A percentile compares a stretch with the other conserved stretches of the same genome.
Conservation (phyloP, 2,888 invertebrate species). For the Lissocephala sabroskyi region DNA sequence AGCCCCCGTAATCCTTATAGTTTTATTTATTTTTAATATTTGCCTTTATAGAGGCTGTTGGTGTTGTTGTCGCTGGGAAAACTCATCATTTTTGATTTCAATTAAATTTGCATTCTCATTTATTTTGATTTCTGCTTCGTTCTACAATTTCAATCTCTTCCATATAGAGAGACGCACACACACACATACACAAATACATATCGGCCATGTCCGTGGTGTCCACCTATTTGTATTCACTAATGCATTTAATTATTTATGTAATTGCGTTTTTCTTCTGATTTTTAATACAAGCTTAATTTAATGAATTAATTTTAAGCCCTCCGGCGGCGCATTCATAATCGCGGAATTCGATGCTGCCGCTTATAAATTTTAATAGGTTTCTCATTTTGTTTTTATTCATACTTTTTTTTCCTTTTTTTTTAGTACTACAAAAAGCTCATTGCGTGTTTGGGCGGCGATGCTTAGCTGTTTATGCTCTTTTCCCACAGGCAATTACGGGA, state of each 20-base stretch:
- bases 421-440: constrained; percentile 48
- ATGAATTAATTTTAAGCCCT: constrained; percentile 33
- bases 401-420: constrained; percentile 6
- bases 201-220: too few relatives aligned
- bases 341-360: constrained; percentile 6
- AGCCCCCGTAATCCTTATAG: too few relatives aligned
- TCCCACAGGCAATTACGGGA: too few relatives aligned
- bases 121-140: constrained; percentile 8
- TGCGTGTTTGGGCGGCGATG: constrained; percentile 19
- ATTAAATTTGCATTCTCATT: constrained; percentile 21
- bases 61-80: too few relatives aligned
- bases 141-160: constrained; percentile 11
- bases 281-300: constrained; percentile 44
- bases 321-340: constrained; percentile 13
- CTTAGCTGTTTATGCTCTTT: neutral
- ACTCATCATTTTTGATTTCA: constrained; percentile 17
- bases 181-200: too few relatives aligned
- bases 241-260: neutral
- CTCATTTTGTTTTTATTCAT: neutral
- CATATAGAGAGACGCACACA: constrained; percentile 2
- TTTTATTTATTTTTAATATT: too few relatives aligned
- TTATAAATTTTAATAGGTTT: constrained; percentile 12
- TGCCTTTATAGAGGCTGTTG: too few relatives aligned
- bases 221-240: constrained; percentile 2
- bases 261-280: constrained; percentile 18